Evolutionary conservation across 1,140 invertebrate genomes (phyloP).

Genomic region (Planococcus citri): DNA sequence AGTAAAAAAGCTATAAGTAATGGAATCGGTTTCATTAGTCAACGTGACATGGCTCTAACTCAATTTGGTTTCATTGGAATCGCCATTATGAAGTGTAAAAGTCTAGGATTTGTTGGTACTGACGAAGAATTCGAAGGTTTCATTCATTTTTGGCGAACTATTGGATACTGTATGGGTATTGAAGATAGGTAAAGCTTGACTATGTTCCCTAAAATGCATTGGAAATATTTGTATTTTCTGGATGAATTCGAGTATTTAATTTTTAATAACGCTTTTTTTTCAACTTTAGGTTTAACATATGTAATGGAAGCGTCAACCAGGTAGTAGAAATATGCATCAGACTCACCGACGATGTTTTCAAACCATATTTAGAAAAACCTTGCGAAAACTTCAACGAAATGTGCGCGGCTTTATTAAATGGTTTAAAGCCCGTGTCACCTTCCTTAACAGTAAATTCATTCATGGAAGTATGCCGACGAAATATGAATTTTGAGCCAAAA

Average conservation of each 20-base stretch:
- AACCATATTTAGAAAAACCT: conserved; percentile 35
- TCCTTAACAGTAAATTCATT: conserved; percentile 35
- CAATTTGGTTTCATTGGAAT: conserved; percentile 79
- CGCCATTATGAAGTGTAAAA: conserved; percentile 47
- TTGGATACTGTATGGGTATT: conserved; percentile 67
- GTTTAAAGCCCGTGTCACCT: conserved; percentile 37
- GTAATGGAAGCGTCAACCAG: conserved; percentile 35
- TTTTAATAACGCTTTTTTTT: conserved; percentile 17
- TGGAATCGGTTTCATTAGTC: conserved; percentile 39
- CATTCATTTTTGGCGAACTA: conserved; percentile 69
- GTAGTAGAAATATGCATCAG: conserved; percentile 35
- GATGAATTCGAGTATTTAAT: neutral
- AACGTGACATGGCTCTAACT: conserved; percentile 70
- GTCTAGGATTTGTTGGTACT: conserved; percentile 45
- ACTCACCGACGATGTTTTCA: conserved; percentile 34
- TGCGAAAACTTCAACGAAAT: conserved; percentile 39
- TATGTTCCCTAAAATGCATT: no score
- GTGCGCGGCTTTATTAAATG: conserved; percentile 36
- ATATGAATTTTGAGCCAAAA: conserved; percentile 25
- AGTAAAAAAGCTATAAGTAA: conserved; percentile 33
- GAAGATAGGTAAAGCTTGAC: conserved; percentile 50
- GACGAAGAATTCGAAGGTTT: conserved; percentile 55
- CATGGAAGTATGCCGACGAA: conserved; percentile 32
- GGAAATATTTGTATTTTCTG: neutral
- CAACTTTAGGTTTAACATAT: conserved; percentile 46